Evolutionary conservation across 2,797 vertebrate species (phyloP).

Genomic region (Acipenser transmontanus): DNA sequence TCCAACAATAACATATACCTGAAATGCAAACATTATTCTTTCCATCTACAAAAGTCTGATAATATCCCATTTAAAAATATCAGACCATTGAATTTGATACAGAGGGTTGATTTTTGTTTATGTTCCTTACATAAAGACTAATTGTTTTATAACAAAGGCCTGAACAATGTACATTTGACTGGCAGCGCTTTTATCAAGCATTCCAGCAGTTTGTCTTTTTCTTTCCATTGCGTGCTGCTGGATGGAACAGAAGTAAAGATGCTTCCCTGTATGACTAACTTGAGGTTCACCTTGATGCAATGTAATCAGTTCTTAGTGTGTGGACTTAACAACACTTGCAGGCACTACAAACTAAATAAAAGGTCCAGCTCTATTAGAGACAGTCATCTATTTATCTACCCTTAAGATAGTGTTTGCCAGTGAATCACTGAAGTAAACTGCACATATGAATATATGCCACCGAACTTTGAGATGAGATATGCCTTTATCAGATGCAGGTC

Average conservation of each 20-base stretch:
- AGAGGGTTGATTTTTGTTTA: no score
- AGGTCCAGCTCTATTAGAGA: conserved; percentile 16
- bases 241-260: conserved; percentile 20
- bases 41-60: no score
- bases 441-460: conserved; percentile 41
- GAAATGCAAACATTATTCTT: no score
- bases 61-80: no score
- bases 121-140: no score
- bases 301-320: conserved; percentile 15
- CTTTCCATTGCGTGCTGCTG: conserved; percentile 18
- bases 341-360: conserved; percentile 23
- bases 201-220: conserved; percentile 30
- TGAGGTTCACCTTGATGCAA: background rate
- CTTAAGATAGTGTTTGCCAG: conserved; percentile 37
- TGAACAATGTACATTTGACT: conserved; percentile 11
- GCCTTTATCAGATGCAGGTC: conserved; percentile 36
- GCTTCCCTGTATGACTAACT: conserved; percentile 13
- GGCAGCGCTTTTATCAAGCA: conserved; percentile 24
- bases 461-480: conserved; percentile 56
- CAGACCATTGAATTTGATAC: no score
- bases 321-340: conserved; percentile 21
- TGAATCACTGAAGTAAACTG: conserved; percentile 52
- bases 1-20: no score
- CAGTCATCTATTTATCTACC: conserved; percentile 31
- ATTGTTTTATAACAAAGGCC: conserved; percentile 9